phyloP scores from a whole-genome alignment of 2,888 invertebrate species.

The Ethmia dodecea region DNA sequence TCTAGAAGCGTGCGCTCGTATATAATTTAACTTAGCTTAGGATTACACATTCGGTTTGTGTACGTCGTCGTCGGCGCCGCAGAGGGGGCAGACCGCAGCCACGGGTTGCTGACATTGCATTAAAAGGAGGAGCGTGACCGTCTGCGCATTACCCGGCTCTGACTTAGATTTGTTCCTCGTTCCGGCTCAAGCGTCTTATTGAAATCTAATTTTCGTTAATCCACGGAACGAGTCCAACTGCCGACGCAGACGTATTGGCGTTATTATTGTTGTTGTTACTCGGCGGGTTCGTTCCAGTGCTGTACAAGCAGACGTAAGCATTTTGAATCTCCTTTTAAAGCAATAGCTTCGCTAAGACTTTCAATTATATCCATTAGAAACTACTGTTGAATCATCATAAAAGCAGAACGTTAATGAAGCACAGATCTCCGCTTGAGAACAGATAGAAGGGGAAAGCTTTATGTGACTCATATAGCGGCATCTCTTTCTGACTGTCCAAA shows the following conservation, averaged over 20 bases:
- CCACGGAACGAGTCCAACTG: slow-evolving; percentile 50
- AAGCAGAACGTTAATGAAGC: too few relatives aligned
- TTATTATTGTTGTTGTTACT: slow-evolving; percentile 53
- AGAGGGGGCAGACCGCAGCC: slow-evolving; percentile 12
- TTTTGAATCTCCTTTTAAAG: too few relatives aligned
- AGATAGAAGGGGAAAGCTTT: too few relatives aligned
- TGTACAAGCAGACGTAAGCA: not conserved
- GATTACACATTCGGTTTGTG: slow-evolving; percentile 24
- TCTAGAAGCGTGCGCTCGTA: slow-evolving; percentile 10
- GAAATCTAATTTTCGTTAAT: slow-evolving; percentile 76
- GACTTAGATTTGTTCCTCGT: slow-evolving; percentile 58
- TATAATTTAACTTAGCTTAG: slow-evolving; percentile 24
- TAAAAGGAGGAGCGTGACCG: slow-evolving; percentile 63
- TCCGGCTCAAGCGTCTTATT: slow-evolving; percentile 69
- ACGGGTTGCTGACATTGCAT: slow-evolving; percentile 53
- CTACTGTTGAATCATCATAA: too few relatives aligned
- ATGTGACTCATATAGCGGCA: too few relatives aligned
- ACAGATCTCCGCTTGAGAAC: too few relatives aligned
- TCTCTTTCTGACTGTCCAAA: too few relatives aligned
- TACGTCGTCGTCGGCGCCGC: slow-evolving; percentile 16
- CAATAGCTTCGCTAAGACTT: too few relatives aligned
- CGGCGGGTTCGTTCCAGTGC: not conserved
- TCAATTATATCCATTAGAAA: too few relatives aligned
- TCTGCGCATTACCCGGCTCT: slow-evolving; percentile 57
- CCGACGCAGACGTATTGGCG: slow-evolving; percentile 42